These are phyloP conservation scores for Nemurella pictetii DNA, from an alignment of 2,888 invertebrate genomes.

Conservation along the genomic window DNA sequence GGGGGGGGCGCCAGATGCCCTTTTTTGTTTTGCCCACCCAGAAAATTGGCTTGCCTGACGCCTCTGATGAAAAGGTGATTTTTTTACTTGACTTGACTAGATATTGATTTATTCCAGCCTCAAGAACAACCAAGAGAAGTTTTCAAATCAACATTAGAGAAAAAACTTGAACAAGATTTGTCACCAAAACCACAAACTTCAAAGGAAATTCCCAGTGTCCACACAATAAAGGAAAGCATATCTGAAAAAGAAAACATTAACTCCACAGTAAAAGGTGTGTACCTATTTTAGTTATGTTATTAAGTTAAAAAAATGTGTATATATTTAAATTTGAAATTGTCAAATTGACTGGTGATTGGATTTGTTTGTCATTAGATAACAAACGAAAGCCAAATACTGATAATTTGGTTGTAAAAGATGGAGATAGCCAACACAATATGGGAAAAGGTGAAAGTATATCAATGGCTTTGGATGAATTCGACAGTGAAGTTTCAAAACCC, in stretches of 20 bases:
- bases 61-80: background rate
- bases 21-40: no score
- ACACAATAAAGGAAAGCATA: background rate
- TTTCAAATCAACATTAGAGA: constrained; percentile 22
- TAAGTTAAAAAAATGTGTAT: no score
- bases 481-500: constrained; percentile 56
- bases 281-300: no score
- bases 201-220: constrained; percentile 16
- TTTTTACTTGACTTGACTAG: background rate
- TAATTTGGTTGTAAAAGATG: constrained; percentile 11
- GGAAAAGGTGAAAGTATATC: background rate
- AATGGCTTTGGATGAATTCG: constrained; percentile 38
- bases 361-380: background rate
- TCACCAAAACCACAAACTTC: constrained; percentile 19
- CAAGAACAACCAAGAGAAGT: constrained; percentile 17
- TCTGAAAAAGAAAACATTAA: background rate
- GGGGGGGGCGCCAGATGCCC: no score
- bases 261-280: constrained; percentile 16
- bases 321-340: no score
- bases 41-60: background rate
- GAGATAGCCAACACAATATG: constrained; percentile 22
- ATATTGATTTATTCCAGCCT: constrained; percentile 26
- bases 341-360: no score
- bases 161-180: constrained; percentile 34
- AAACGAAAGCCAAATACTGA: background rate